Percentiles rank a stretch among this genome's conserved stretches.
phyloP scores from a whole-genome alignment of 1,140 invertebrate species.

The Brachionus manjavacas region DNA sequence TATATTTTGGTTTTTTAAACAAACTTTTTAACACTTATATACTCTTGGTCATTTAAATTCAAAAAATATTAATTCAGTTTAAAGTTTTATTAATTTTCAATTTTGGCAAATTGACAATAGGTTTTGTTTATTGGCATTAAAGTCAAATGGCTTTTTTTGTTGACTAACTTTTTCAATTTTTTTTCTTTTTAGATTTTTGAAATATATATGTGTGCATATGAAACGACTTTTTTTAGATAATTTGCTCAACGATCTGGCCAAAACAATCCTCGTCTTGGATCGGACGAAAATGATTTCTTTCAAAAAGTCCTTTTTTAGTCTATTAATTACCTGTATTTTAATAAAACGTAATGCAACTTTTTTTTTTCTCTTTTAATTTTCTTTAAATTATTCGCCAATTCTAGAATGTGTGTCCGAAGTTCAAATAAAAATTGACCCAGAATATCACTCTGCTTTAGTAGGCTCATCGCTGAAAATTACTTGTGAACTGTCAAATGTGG shows the following conservation, averaged over 20 bases:
- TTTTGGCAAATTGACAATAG: not conserved
- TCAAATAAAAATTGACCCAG: not conserved
- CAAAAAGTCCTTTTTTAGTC: not conserved
- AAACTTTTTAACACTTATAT: not conserved
- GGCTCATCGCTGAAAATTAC: not conserved
- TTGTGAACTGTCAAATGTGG: constrained; percentile 22
- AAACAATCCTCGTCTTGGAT: not conserved
- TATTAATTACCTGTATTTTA: not conserved
- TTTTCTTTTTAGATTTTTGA: not conserved
- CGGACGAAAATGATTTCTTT: not conserved
- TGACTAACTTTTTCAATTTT: not conserved
- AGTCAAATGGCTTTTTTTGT: no score
- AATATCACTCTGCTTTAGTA: constrained; percentile 8
- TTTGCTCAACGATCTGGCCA: not conserved
- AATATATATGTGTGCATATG: not conserved
- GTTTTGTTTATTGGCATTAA: not conserved
- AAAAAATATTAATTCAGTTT: not conserved
- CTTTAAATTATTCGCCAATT: not conserved
- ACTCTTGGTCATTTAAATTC: not conserved
- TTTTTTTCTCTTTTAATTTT: not conserved
- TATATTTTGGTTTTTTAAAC: not conserved
- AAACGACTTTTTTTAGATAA: not conserved
- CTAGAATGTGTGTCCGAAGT: constrained; percentile 10
- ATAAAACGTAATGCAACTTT: not conserved
- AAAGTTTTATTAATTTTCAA: not conserved